These are phyloP conservation scores for Glaucidium brasilianum DNA, from an alignment of 2,113 vertebrate genomes.

Conservation along the genomic window DNA sequence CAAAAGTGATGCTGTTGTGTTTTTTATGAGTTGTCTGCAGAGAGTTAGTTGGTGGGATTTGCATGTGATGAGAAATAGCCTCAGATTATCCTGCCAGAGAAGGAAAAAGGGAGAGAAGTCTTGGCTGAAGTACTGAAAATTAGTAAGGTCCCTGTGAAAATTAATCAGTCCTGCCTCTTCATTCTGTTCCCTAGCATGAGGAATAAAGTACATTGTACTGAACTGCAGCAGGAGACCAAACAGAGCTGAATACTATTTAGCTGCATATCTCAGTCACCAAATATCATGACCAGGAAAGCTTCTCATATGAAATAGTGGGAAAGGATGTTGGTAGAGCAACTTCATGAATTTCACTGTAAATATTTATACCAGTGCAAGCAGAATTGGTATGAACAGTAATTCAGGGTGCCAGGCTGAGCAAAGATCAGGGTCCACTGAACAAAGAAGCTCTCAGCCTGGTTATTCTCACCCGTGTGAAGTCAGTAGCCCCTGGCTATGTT, in stretches of 20 bases:
- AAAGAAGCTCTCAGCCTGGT: background rate
- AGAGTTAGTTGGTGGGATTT: constrained; percentile 41
- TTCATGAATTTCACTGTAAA: background rate
- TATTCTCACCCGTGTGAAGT: background rate
- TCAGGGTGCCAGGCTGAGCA: background rate
- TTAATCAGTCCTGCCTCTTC: background rate
- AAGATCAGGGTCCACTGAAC: background rate
- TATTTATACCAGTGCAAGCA: background rate
- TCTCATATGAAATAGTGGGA: background rate
- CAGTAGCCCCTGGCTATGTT: background rate
- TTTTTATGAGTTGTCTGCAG: constrained; percentile 28
- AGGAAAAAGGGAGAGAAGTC: constrained; percentile 11
- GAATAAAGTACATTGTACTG: background rate
- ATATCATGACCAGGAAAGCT: background rate
- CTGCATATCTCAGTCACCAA: background rate
- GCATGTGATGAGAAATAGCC: constrained; percentile 31
- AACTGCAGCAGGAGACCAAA: background rate
- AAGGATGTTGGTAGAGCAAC: background rate
- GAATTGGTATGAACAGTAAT: background rate
- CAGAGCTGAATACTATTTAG: background rate
- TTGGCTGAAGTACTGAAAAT: constrained; percentile 3
- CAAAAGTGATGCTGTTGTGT: constrained; percentile 19
- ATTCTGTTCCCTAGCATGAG: background rate
- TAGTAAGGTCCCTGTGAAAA: constrained; percentile 32
- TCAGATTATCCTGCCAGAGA: constrained; percentile 25